A percentile compares a stretch with the other conserved stretches of the same genome.
phyloP scores from a whole-genome alignment of 1,140 invertebrate genomes.

The Zelostemma sp. region DNA sequence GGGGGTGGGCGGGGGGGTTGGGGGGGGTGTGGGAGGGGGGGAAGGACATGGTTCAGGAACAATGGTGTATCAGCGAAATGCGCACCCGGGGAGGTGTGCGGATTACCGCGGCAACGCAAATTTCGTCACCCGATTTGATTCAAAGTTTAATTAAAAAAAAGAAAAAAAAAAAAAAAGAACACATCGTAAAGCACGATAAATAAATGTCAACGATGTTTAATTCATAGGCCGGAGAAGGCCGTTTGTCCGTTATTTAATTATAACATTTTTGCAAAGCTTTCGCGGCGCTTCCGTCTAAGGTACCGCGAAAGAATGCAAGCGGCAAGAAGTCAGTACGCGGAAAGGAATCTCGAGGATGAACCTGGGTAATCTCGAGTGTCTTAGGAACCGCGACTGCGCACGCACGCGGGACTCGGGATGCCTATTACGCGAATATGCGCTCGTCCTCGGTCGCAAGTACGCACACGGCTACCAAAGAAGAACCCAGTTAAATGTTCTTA shows the following conservation, averaged over 20 bases:
- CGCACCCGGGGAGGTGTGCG: too few relatives aligned
- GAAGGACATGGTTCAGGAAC: too few relatives aligned
- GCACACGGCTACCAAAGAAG: slow-evolving; percentile 26
- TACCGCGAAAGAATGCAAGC: slow-evolving; percentile 60
- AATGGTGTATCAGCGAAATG: too few relatives aligned
- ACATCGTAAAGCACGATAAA: too few relatives aligned
- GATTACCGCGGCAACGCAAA: too few relatives aligned
- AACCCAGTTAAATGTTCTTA: slow-evolving; percentile 47
- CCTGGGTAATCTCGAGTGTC: slow-evolving; percentile 8
- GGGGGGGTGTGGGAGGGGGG: too few relatives aligned
- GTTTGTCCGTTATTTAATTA: slow-evolving; percentile 34
- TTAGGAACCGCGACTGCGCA: not conserved
- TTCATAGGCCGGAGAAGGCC: not conserved
- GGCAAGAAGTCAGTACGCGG: slow-evolving; percentile 57
- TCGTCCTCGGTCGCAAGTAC: slow-evolving; percentile 12
- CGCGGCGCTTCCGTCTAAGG: slow-evolving; percentile 56
- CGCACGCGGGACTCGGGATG: slow-evolving; percentile 10
- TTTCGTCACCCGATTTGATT: too few relatives aligned
- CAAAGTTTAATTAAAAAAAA: too few relatives aligned
- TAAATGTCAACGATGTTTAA: too few relatives aligned
- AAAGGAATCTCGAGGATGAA: slow-evolving; percentile 66
- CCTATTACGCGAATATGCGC: slow-evolving; percentile 14
- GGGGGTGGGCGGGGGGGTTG: too few relatives aligned
- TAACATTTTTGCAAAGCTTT: slow-evolving; percentile 49
- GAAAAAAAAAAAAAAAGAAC: slow-evolving; percentile 3